phyloP scores from a whole-genome alignment of 2,888 invertebrate genomes.

The Pristionchus japonicus region DNA sequence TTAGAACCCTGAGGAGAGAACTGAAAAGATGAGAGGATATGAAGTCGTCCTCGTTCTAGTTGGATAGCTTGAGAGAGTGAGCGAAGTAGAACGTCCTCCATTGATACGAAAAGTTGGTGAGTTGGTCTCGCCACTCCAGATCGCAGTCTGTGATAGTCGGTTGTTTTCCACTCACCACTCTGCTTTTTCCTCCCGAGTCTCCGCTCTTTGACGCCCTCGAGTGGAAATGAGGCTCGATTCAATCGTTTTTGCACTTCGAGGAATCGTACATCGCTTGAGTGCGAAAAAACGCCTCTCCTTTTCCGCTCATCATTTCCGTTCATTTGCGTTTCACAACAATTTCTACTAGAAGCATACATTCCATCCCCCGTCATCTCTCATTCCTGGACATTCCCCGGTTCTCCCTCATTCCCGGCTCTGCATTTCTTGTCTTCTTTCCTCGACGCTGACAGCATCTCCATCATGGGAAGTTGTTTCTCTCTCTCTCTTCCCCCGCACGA shows the following conservation, averaged over 20 bases:
- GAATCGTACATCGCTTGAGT: neutral
- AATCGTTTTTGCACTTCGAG: neutral
- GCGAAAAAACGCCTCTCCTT: neutral
- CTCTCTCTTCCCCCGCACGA: neutral
- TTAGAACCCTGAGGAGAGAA: neutral
- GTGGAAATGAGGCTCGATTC: neutral
- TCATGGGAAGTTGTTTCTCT: neutral
- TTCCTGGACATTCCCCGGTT: neutral
- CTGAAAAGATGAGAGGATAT: neutral
- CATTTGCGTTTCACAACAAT: neutral
- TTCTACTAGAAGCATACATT: neutral
- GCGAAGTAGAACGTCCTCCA: neutral
- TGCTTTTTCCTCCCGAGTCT: neutral
- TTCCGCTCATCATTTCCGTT: no score
- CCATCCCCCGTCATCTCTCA: neutral
- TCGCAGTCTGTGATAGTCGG: neutral
- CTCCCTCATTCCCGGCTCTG: neutral
- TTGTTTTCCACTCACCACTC: neutral
- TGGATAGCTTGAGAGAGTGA: neutral
- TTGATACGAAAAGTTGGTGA: no score
- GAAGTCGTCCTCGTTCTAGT: no score
- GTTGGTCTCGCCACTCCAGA: neutral
- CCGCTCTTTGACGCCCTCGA: neutral
- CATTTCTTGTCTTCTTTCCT: no score
- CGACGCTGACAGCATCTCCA: conserved; percentile 3